Evolutionary conservation across 2,113 vertebrate species (phyloP).

Genomic region (Murina feae): DNA sequence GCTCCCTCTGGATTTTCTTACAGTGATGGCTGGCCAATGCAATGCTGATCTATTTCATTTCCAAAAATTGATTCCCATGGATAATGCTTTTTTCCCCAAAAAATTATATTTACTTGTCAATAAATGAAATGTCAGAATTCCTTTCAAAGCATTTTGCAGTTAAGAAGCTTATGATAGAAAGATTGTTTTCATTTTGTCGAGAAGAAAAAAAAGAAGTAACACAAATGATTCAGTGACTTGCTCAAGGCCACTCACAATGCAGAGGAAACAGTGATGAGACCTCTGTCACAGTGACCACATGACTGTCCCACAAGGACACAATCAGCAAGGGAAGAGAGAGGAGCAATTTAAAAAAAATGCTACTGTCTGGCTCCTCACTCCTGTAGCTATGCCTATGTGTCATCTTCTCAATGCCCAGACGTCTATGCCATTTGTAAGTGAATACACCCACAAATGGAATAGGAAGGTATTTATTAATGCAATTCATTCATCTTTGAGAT

Average conservation of each 20-base stretch:
- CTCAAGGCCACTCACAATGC: background rate
- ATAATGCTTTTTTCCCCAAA: background rate
- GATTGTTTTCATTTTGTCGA: background rate
- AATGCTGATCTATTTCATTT: background rate
- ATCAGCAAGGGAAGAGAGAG: background rate
- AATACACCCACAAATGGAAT: background rate
- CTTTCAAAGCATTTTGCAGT: background rate
- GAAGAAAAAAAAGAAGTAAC: background rate
- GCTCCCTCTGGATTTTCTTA: background rate
- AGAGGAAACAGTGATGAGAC: background rate
- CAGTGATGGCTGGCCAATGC: background rate
- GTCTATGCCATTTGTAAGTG: background rate
- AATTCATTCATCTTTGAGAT: background rate
- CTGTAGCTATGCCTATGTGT: fast-evolving
- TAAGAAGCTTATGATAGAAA: background rate
- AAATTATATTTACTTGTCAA: background rate
- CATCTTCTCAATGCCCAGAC: background rate
- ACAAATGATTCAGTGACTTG: background rate
- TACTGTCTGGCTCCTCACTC: fast-evolving
- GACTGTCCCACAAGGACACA: background rate
- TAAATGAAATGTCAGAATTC: background rate
- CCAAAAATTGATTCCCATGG: background rate
- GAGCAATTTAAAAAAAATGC: background rate
- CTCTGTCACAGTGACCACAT: background rate
- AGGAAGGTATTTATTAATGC: background rate